Percentiles rank a stretch among this genome's conserved stretches.
Evolutionary conservation across 2,113 vertebrate species (phyloP).

Genomic region (Ascaphus truei): DNA sequence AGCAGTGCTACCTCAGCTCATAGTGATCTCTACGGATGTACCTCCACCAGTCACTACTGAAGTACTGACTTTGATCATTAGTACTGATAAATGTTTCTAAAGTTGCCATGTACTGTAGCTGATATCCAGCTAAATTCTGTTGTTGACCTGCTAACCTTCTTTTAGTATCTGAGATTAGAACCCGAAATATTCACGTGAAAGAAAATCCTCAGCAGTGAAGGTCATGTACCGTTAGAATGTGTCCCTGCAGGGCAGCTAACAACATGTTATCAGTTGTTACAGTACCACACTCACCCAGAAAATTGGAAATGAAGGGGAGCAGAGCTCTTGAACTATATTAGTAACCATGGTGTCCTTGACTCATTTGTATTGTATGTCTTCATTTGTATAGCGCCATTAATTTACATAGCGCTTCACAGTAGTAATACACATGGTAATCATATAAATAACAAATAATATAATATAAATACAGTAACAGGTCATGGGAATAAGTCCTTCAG

Average conservation of each 20-base stretch:
- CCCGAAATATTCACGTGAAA: background rate
- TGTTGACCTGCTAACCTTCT: conserved; percentile 49
- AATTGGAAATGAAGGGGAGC: background rate
- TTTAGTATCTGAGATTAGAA: conserved; percentile 18
- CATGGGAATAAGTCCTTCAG: too few species aligned
- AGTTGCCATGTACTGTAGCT: conserved; percentile 1
- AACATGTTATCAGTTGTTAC: background rate
- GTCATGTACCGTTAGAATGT: background rate
- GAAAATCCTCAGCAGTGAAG: conserved; percentile 1
- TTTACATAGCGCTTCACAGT: too few species aligned
- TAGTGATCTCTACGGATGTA: background rate
- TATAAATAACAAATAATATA: too few species aligned
- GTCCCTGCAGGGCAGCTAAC: background rate
- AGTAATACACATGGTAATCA: too few species aligned
- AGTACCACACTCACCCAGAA: background rate
- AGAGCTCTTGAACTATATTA: conserved; percentile 5
- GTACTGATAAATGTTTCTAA: background rate
- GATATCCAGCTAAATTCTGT: conserved; percentile 37
- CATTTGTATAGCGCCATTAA: too few species aligned
- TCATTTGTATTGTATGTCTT: too few species aligned
- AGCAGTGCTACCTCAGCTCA: background rate
- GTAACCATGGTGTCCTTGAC: background rate
- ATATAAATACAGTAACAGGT: too few species aligned
- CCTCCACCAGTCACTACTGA: background rate
- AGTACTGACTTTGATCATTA: accelerated